Percentiles rank a stretch among this genome's conserved stretches.
phyloP scores from a whole-genome alignment of 1,140 invertebrate genomes.

The Magallana gigas region DNA sequence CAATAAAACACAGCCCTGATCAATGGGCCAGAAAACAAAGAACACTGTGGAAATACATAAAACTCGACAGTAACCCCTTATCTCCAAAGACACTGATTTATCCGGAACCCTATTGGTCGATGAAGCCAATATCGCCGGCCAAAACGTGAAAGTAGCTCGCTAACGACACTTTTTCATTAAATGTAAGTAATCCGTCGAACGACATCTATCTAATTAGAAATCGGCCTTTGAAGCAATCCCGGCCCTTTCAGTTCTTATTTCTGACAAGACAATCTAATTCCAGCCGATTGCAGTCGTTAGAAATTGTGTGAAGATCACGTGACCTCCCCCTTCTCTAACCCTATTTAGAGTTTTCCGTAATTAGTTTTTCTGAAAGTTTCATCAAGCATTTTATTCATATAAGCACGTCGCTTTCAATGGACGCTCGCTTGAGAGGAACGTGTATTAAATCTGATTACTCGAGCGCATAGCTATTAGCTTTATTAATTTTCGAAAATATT shows the following conservation, averaged over 20 bases:
- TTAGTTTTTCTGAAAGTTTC: constrained; percentile 36
- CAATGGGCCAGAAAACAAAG: constrained; percentile 2
- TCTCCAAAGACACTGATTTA: constrained; percentile 24
- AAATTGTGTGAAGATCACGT: constrained; percentile 15
- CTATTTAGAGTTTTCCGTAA: constrained; percentile 28
- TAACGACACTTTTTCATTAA: constrained; percentile 24
- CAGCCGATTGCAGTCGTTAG: constrained; percentile 25
- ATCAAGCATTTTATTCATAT: constrained; percentile 37
- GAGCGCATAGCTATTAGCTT: constrained; percentile 22
- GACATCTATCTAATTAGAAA: constrained; percentile 38
- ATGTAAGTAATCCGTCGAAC: constrained; percentile 30
- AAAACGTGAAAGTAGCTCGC: not conserved
- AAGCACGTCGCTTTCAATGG: constrained; percentile 30
- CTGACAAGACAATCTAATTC: constrained; percentile 33
- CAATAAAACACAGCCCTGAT: constrained; percentile 10
- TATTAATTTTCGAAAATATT: constrained; percentile 35
- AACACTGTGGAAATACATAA: not conserved
- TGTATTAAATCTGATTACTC: constrained; percentile 25
- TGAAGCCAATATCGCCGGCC: not conserved
- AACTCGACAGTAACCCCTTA: not conserved
- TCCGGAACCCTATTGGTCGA: not conserved
- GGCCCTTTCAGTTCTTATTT: not conserved
- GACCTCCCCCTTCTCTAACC: not conserved
- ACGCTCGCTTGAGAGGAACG: constrained; percentile 25
- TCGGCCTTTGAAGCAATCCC: constrained; percentile 28